Conservation (phyloP, 2,888 invertebrate species). For the Cheilosia vernalis region DNA sequence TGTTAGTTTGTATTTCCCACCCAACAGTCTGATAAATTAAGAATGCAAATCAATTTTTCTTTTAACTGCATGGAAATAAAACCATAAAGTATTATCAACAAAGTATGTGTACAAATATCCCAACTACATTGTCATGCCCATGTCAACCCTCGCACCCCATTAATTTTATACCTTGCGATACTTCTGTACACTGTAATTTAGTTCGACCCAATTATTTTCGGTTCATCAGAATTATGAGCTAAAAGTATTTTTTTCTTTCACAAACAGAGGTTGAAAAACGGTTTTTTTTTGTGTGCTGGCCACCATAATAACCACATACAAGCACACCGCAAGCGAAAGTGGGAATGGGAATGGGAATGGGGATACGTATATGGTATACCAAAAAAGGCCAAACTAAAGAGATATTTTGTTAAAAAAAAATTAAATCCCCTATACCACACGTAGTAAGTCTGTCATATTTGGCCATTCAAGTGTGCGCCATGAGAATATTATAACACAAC, state of each 20-base stretch:
- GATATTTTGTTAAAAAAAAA: conserved; percentile 40
- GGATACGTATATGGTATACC: not conserved
- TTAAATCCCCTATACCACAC: conserved; percentile 64
- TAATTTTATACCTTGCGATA: conserved; percentile 56
- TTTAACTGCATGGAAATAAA: conserved; percentile 55
- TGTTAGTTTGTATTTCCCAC: not conserved
- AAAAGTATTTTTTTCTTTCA: conserved; percentile 52
- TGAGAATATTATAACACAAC: conserved; percentile 82
- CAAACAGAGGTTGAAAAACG: conserved; percentile 40
- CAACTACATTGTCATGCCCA: conserved; percentile 63
- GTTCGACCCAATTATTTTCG: conserved; percentile 75
- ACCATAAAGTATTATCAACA: conserved; percentile 24
- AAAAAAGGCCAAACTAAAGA: conserved; percentile 36
- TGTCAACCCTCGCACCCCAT: conserved; percentile 70
- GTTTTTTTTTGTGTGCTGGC: conserved; percentile 26
- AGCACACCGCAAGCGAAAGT: conserved; percentile 63
- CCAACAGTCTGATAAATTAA: conserved; percentile 46
- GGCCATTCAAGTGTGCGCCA: conserved; percentile 76
- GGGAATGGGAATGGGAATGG: conserved; percentile 52
- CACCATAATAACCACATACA: conserved; percentile 46
- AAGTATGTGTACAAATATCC: conserved; percentile 10
- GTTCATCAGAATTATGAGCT: conserved; percentile 75
- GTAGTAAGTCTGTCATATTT: conserved; percentile 72
- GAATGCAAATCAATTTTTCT: conserved; percentile 66
- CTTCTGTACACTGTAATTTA: conserved; percentile 73